phyloP scores from a whole-genome alignment of 2,888 invertebrate genomes.

The Byasa hedistus region DNA sequence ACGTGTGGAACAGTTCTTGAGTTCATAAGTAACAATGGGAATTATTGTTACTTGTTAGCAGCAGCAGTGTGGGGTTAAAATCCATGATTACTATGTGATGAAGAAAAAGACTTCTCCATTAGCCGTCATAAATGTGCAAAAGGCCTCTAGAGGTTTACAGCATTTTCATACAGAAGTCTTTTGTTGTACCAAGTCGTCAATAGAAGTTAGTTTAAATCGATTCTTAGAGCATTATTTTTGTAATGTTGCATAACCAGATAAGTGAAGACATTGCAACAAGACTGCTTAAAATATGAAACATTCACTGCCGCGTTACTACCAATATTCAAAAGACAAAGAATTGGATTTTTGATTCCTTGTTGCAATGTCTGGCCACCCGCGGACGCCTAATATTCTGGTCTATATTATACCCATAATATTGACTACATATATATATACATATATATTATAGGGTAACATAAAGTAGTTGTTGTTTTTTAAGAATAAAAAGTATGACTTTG shows the following conservation, averaged over 20 bases:
- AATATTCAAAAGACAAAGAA: no score
- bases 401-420: slow-evolving; percentile 57
- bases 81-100: slow-evolving; percentile 10
- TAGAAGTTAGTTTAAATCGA: slow-evolving; percentile 53
- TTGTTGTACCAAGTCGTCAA: slow-evolving; percentile 53
- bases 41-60: slow-evolving; percentile 4
- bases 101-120: slow-evolving; percentile 22
- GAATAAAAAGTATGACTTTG: slow-evolving; percentile 67
- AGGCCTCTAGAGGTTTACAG: not conserved
- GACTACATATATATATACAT: slow-evolving; percentile 50
- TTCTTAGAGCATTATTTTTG: slow-evolving; percentile 67
- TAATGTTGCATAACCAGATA: slow-evolving; percentile 56
- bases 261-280: slow-evolving; percentile 39
- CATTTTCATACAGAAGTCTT: slow-evolving; percentile 43
- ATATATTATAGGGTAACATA: slow-evolving; percentile 62
- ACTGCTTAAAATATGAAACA: not conserved
- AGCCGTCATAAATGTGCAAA: not conserved
- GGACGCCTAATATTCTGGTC: slow-evolving; percentile 67
- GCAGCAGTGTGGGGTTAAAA: slow-evolving; percentile 6
- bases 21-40: slow-evolving; percentile 8
- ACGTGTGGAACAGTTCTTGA: slow-evolving; percentile 23
- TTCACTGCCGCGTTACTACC: no score
- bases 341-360: slow-evolving; percentile 30
- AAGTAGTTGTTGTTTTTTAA: slow-evolving; percentile 79
- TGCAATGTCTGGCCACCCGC: slow-evolving; percentile 43